These are phyloP conservation scores for Gastrophysa polygoni DNA, from an alignment of 2,888 invertebrate species.

Conservation along the genomic window DNA sequence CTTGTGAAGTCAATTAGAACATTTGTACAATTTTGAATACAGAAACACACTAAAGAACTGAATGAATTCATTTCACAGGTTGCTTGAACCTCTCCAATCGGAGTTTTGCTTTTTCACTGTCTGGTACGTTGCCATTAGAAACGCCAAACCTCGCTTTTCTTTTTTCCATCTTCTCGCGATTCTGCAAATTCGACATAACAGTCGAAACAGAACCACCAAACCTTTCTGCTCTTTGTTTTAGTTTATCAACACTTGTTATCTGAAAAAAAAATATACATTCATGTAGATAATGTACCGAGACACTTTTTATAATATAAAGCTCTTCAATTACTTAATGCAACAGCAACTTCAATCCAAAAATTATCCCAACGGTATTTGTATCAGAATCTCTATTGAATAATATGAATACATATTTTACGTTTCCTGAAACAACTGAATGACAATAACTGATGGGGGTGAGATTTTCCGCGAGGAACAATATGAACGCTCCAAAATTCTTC, in stretches of 20 bases:
- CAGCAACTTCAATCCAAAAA: no score
- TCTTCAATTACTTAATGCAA: no score
- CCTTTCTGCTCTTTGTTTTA: constrained; percentile 84
- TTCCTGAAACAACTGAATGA: no score
- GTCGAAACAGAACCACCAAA: constrained; percentile 83
- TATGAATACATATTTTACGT: no score
- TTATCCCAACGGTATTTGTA: no score
- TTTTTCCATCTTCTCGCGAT: constrained; percentile 75
- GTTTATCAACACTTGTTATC: constrained; percentile 63
- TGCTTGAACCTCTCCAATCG: constrained; percentile 51
- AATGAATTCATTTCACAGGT: constrained; percentile 40
- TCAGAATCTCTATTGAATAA: no score
- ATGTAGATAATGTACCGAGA: no score
- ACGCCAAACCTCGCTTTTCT: constrained; percentile 80
- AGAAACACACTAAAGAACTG: not conserved
- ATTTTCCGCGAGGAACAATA: no score
- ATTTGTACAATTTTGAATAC: constrained; percentile 25
- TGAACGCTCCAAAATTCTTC: no score
- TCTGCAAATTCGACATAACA: constrained; percentile 72
- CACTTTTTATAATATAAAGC: no score
- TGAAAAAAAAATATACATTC: constrained; percentile 32
- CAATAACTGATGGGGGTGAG: no score
- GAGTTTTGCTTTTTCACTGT: constrained; percentile 48
- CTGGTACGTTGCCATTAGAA: constrained; percentile 38
- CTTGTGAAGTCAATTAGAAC: constrained; percentile 16